Base-by-base conservation (phyloP, 1,140 invertebrate genomes). In the Solenopsis invicta region DNA sequence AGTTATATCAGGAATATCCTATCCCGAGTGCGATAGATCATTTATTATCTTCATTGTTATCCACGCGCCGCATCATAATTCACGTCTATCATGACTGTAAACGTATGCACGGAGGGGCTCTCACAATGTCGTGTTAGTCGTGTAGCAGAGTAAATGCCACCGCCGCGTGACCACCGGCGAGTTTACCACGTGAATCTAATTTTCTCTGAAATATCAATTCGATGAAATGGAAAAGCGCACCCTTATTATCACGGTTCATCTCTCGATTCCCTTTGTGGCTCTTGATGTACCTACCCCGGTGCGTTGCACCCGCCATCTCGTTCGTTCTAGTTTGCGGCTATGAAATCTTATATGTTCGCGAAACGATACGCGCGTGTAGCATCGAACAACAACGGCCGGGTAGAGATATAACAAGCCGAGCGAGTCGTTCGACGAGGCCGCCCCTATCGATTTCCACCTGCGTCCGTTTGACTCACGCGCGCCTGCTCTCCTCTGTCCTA, bases 391-490 rank as follows among this genome's bases (percentile, higher is more conserved):
- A 48, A 80, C 34, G 21, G 6, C 37, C 10, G 2, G 66, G 21
- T 54, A 45, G 24, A 13, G 41, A 13, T 45, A 71, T 56, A 71
- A 88, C 81, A 71, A 78, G 54, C 87, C 41, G 84, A 50, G 62
- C 85, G 88, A 90, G 86, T 90, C 86, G 85, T 89, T 89, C 88
- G 88, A 87, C 85, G 77, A 54, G 85, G 64, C 71, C 74, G 62
- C 74, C 85, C 72, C 89, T 90, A 90, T 90, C 89, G 89, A 90
- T 90, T 90, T 89, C 78, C 67, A 90, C 85, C 88, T 90, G 88
- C 85, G 72, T 90, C 89, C 85, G 62, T 89, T 90, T 90, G 89
- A 82, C 88, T 89, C 85, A 54, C 66, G 62, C 87, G 24, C 56
- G 29, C 50, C 84, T 61, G 69, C 71, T 71, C 37, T 77, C 48